Base-by-base conservation (phyloP, 2,797 vertebrate genomes). In the Amblyraja radiata region DNA sequence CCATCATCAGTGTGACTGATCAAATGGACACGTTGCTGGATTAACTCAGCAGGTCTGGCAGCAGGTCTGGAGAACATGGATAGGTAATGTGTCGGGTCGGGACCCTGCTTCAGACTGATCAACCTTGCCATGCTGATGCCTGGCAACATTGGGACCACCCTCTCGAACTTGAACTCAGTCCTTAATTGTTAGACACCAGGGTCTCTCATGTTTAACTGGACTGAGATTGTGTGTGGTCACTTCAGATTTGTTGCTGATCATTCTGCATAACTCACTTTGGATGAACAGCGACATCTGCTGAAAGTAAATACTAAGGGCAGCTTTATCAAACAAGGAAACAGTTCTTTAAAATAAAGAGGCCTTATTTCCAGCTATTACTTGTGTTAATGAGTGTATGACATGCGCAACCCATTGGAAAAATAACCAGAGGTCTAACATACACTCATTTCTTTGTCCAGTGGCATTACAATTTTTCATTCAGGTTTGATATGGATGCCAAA, bases 251-350 rank as follows among this genome's bases (percentile, higher is more conserved):
- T 88, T 88, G n/a, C 54, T 58, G 61, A 65, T 36, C 7, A 16
- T 14, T 65, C 16, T 88, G 84, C 21, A 6, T 61, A 61, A 21
- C 65, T 36, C 36, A 18, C 61, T 68, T 68, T 18, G 18, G 61
- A 84, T 68, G 61, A 88, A 88, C 23, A 88, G 61, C 68, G 84
- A 88, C 61, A 88, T 68, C 84, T 88, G 21, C n/a, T 88, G 84
- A 88, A 65, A 88, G n/a, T 88, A 68, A 7, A 68, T 88, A 68
- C 61, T 68, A 65, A 88, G 10, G 61, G 18, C 84, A 88, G 61
- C 11, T 61, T 10, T 65, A 32, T 65, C 36, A 11, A 32, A 18
- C 14, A 9, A 3, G 61, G 28, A 88, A 32, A 16, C 68, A 16
- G 6, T 88, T 18, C 63, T 65, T 65, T 88, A 8, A 88, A 32